Percentiles rank a stretch among this genome's conserved stretches.
Conservation (phyloP, 2,888 invertebrate species). For the Stenurella melanura region DNA sequence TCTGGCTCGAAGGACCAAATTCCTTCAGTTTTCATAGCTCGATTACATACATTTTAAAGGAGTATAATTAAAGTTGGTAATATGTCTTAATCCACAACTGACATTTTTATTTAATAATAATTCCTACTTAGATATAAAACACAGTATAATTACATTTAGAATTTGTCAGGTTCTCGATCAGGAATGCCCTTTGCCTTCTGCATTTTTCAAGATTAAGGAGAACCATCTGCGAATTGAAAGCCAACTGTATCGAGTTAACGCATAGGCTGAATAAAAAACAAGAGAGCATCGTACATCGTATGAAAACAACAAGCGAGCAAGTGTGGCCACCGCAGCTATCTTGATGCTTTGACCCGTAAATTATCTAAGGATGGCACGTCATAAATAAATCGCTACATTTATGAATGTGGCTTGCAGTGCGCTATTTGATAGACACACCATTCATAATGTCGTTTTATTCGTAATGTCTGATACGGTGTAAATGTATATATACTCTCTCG, state of each 20-base stretch:
- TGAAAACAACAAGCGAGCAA: constrained; percentile 55
- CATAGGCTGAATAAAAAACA: constrained; percentile 47
- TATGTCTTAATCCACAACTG: background rate
- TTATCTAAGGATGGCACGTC: constrained; percentile 72
- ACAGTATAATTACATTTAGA: constrained; percentile 20
- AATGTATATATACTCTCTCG: constrained; percentile 42
- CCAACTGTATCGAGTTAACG: constrained; percentile 11
- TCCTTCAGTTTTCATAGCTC: too few species aligned
- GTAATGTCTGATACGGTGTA: constrained; percentile 49
- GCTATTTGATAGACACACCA: constrained; percentile 67
- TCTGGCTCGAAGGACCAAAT: too few species aligned
- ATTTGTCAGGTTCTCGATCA: constrained; percentile 1
- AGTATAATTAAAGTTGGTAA: too few species aligned
- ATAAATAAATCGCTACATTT: constrained; percentile 72
- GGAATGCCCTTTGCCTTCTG: constrained; percentile 27
- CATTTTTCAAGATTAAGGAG: constrained; percentile 12
- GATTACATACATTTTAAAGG: too few species aligned
- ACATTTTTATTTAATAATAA: background rate
- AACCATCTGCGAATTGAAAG: constrained; percentile 17
- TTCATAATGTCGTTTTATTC: constrained; percentile 61
- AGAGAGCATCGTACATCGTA: constrained; percentile 49
- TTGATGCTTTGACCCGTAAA: constrained; percentile 72
- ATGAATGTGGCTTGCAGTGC: constrained; percentile 69
- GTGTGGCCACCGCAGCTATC: constrained; percentile 67
- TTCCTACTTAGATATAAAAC: background rate